phyloP scores from a whole-genome alignment of 2,797 vertebrate genomes.

The Buphagus erythrorhynchus region DNA sequence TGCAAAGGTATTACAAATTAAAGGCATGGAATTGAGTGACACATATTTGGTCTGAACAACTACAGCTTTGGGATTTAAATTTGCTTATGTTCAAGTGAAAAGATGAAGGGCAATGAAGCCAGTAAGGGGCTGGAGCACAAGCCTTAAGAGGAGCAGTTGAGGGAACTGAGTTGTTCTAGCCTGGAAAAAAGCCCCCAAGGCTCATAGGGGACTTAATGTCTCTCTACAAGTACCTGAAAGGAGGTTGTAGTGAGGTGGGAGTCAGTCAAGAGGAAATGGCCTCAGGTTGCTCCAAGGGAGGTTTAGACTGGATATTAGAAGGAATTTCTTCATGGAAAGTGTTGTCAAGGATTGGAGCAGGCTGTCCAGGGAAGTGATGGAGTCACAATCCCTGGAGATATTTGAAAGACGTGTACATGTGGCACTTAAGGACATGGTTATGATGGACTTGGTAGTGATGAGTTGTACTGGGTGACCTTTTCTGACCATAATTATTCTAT shows the following conservation, averaged over 20 bases:
- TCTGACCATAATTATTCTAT: not conserved
- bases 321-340: not conserved
- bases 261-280: not conserved
- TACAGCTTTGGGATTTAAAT: not conserved
- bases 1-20: not conserved
- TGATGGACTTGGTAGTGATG: not conserved
- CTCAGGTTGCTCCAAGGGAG: not conserved
- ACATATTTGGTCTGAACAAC: not conserved
- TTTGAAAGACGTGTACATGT: fast-evolving
- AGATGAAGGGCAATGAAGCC: not conserved
- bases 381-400: not conserved
- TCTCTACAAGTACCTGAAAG: not conserved
- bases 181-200: not conserved
- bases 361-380: not conserved
- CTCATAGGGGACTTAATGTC: not conserved
- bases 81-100: not conserved
- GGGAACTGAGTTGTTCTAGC: not conserved
- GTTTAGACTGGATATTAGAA: not conserved
- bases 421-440: not conserved
- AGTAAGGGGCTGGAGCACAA: not conserved
- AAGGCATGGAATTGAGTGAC: not conserved
- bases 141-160: not conserved
- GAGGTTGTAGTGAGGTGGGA: not conserved
- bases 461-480: not conserved
- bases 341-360: not conserved